A percentile compares a stretch with the other conserved stretches of the same genome.
phyloP scores from a whole-genome alignment of 1,140 invertebrate genomes.

The Latrodectus geometricus region DNA sequence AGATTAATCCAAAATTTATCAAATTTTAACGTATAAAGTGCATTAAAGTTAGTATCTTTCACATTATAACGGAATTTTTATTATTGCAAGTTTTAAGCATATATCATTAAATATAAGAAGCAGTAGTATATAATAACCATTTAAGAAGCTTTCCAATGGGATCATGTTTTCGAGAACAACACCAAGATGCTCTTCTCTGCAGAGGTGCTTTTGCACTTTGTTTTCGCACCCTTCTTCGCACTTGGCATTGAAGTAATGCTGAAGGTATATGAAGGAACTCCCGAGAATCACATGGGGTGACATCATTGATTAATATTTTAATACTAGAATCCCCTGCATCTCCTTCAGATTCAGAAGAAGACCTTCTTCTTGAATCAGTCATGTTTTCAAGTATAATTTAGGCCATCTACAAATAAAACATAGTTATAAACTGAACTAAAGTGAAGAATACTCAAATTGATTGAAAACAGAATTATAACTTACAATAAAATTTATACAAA shows the following conservation, averaged over 20 bases:
- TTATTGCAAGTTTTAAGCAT: no score
- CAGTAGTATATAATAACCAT: conserved; percentile 21
- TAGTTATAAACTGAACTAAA: no score
- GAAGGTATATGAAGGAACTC: conserved; percentile 43
- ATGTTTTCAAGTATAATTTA: not conserved
- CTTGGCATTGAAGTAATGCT: not conserved
- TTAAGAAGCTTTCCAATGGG: not conserved
- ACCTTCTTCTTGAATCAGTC: conserved; percentile 16
- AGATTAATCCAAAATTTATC: no score
- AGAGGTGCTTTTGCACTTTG: not conserved
- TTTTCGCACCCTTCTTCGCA: not conserved
- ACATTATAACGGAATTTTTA: no score
- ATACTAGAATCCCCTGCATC: conserved; percentile 39
- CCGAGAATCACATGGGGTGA: conserved; percentile 56
- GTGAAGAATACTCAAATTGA: no score
- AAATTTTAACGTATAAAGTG: no score
- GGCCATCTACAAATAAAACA: no score
- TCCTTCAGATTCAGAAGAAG: conserved; percentile 48
- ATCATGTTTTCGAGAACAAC: conserved; percentile 7
- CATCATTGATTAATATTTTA: conserved; percentile 62
- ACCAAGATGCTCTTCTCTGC: conserved; percentile 31
- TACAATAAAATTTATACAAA: no score
- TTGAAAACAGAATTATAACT: no score
- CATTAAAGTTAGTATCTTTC: no score
- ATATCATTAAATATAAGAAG: no score